Percentiles rank a stretch among this genome's conserved stretches.
phyloP scores from a whole-genome alignment of 2,797 vertebrate genomes.

The Kryptopterus vitreolus region DNA sequence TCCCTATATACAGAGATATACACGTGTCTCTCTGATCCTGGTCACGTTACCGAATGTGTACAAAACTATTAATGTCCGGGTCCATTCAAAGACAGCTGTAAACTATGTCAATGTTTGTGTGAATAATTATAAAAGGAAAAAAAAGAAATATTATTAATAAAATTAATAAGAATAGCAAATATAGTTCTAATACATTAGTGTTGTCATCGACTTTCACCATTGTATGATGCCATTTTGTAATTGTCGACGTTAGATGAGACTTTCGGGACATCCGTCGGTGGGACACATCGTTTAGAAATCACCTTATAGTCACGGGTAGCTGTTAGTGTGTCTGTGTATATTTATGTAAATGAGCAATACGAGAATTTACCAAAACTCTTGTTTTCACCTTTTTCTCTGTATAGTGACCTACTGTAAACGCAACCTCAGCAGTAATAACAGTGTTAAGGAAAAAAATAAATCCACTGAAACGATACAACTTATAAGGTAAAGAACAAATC shows the following conservation, averaged over 20 bases:
- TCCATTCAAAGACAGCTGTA: conserved; percentile 60
- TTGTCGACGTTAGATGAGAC: conserved; percentile 53
- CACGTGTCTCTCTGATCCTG: conserved; percentile 46
- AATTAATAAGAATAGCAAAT: conserved; percentile 51
- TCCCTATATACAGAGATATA: conserved; percentile 42
- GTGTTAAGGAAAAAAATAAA: conserved; percentile 61
- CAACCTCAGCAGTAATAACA: conserved; percentile 76
- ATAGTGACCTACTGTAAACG: conserved; percentile 79
- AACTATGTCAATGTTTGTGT: conserved; percentile 58
- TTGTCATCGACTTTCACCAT: conserved; percentile 57
- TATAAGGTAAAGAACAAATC: conserved; percentile 78
- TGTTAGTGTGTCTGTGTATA: conserved; percentile 75
- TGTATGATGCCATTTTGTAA: conserved; percentile 58
- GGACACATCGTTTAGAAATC: conserved; percentile 58
- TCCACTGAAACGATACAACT: conserved; percentile 71
- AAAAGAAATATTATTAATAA: conserved; percentile 46
- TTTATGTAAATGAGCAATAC: conserved; percentile 83
- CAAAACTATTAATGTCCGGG: conserved; percentile 59
- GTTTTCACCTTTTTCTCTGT: conserved; percentile 76
- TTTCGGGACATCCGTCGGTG: conserved; percentile 56
- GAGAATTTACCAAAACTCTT: conserved; percentile 81
- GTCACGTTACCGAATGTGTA: conserved; percentile 57
- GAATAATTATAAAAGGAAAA: conserved; percentile 43
- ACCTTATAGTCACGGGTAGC: conserved; percentile 71
- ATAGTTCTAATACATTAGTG: conserved; percentile 59